Base-by-base conservation (phyloP, 92 coral and sea anemone genomes). In the Actinostola sp. region DNA sequence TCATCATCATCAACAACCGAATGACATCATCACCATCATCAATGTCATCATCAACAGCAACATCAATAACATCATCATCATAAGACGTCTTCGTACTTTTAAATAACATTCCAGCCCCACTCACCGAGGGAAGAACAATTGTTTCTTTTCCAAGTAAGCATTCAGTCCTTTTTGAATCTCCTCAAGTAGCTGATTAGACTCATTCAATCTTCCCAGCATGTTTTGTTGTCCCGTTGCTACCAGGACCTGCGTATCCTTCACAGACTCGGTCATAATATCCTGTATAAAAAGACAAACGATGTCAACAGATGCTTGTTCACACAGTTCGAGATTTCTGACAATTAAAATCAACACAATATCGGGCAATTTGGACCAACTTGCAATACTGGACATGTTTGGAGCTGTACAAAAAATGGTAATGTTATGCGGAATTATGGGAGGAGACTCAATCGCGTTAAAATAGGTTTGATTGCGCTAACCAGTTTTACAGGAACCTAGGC, bases 101-200 rank as follows among this genome's bases (percentile, higher is more conserved):
- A n/a, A n/a, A n/a, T n/a, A n/a, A n/a, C n/a, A n/a, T n/a, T n/a
- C n/a, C n/a, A n/a, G n/a, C n/a, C n/a, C n/a, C n/a, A 50, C 66
- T 38, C 46, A 95, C 99, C 99, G 87, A 27, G 99, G 99, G 75
- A 95, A 95, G 88, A 95, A 95, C 72, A 95, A 77, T 59, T 95
- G 99, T 48, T 95, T 95, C 81, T 95, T 95, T 70, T 95, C 99
- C 74, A 95, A 67, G 68, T 95, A 95, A 1, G 99, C 99, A 67
- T 95, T 95, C 49, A 95, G 85, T 61, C 99, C 99, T 73, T 95
- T 95, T 84, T 95, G 99, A 51, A 95, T 95, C 59, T 95, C 99
- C 57, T 95, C 99, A 39, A 95, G 83, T 0, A 95, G 94, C 57
- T 85, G 95, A 60, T 95, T 95, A 9, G 99, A 87, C 66, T 95